Percentiles rank a stretch among this genome's conserved stretches.
These are phyloP conservation scores for Neelides sp. DNA, from an alignment of 1,140 invertebrate species.

Conservation along the genomic window DNA sequence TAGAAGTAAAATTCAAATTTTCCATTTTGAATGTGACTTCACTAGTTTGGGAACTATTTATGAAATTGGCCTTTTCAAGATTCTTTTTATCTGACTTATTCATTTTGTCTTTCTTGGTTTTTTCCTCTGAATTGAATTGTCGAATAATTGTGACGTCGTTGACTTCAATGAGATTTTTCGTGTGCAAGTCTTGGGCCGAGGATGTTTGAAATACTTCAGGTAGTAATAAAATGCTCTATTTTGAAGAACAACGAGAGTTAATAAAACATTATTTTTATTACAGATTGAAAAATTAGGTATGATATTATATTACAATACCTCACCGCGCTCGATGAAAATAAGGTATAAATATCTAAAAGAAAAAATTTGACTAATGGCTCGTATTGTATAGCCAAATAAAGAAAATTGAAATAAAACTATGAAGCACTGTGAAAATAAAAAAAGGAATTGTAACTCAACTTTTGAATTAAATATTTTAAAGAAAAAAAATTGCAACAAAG, in stretches of 20 bases:
- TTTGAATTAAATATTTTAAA: slow-evolving; percentile 11
- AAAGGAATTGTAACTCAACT: not conserved
- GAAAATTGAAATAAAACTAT: slow-evolving; percentile 28
- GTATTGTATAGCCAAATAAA: slow-evolving; percentile 23
- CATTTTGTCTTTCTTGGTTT: not conserved
- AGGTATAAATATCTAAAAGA: not conserved
- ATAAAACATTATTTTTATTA: too few species aligned
- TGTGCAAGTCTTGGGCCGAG: not conserved
- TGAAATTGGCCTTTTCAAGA: too few species aligned
- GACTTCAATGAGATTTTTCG: slow-evolving; percentile 3
- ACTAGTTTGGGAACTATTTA: too few species aligned
- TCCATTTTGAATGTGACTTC: slow-evolving; percentile 15
- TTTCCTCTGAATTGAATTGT: not conserved
- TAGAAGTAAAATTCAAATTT: slow-evolving; percentile 8
- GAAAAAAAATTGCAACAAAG: not conserved
- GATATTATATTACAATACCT: slow-evolving; percentile 6
- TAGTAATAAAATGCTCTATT: slow-evolving; percentile 1
- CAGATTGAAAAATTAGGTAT: too few species aligned
- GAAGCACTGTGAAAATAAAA: slow-evolving; percentile 17
- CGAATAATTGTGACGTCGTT: slow-evolving; percentile 10
- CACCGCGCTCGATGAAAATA: slow-evolving; percentile 20
- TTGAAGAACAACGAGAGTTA: not conserved
- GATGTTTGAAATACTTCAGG: slow-evolving; percentile 9
- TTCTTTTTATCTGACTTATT: slow-evolving; percentile 5
- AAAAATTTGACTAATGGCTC: slow-evolving; percentile 16